Evolutionary conservation across 2,113 vertebrate species (phyloP).

Genomic region (Gadus chalcogrammus): DNA sequence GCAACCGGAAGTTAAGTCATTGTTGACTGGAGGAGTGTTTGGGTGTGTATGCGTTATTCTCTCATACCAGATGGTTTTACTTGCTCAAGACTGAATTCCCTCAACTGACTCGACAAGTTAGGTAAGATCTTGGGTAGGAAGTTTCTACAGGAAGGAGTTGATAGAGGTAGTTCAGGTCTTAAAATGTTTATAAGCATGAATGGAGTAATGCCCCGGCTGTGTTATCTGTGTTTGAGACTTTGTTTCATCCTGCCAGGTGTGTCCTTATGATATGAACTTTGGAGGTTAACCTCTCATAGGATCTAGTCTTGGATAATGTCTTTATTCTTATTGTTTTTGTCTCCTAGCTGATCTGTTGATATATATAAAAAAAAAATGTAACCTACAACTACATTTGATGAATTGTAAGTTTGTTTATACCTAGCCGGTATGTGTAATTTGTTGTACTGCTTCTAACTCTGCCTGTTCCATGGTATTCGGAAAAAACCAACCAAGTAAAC

Average conservation of each 20-base stretch:
- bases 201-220: neutral
- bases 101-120: slow-evolving; percentile 10
- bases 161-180: neutral
- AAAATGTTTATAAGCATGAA: neutral
- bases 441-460: too few species aligned
- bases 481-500: too few species aligned
- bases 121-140: slow-evolving; percentile 19
- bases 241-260: neutral
- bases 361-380: too few species aligned
- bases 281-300: too few species aligned
- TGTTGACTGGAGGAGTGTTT: neutral
- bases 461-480: too few species aligned
- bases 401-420: too few species aligned
- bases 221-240: neutral
- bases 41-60: slow-evolving; percentile 13
- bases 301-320: too few species aligned
- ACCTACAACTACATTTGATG: too few species aligned
- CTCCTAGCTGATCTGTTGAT: too few species aligned
- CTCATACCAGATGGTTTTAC: slow-evolving; percentile 10
- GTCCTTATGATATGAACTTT: too few species aligned
- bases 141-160: neutral
- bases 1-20: slow-evolving; percentile 56
- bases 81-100: slow-evolving; percentile 13
- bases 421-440: too few species aligned
- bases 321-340: too few species aligned